Base-by-base conservation (phyloP, 1,140 invertebrate genomes). In the Drosophila kanapiae region DNA sequence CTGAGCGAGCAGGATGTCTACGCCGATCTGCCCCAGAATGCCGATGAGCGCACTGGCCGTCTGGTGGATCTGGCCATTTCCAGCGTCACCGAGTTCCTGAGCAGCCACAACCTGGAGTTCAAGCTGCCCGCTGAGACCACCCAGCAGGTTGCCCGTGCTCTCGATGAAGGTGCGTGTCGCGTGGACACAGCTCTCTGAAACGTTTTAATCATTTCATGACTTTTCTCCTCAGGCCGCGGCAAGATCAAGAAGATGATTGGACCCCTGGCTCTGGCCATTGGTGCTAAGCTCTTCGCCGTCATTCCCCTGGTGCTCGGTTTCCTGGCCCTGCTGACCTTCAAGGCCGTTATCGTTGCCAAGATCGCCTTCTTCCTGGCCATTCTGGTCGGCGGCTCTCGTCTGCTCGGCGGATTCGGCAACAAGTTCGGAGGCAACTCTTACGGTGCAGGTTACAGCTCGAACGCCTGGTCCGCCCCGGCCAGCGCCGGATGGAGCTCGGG, bases 281-380 rank as follows among this genome's bases (percentile, higher is more conserved):
- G 95, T 42, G 93, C 96, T 2, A 96, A 96, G 81, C 85, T 96
- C 14, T 94, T 96, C 58, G 95, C 96, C 2, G 91, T 97, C 0
- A 83, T 95, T 6, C 96, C 96, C 3, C 91, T 97, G 8, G 91
- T 96, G 10, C 93, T 97, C 62, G 95, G 95, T 8, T 95, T 95
- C 67, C 92, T 97, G 0, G 95, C 94, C n/a, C 92, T 97, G 8
- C 81, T 97, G 67, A 95, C 95, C n/a, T 93, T 95, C 38, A 97
- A 97, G 92, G 96, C 96, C 16, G 92, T 97, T 16, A 93, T 97
- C 45, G 94, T 97, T 7, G 95, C 96, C 42, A 97, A 97, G 91
- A 92, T 97, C 42, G 96, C 96, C 6, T 95, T 97, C 61, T 85
- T 97, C 42, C 92, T 96, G 23, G 96, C 96, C 27, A 94, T 95